Evolutionary conservation across 2,113 vertebrate species (phyloP).

Genomic region (Eonycteris spelaea): DNA sequence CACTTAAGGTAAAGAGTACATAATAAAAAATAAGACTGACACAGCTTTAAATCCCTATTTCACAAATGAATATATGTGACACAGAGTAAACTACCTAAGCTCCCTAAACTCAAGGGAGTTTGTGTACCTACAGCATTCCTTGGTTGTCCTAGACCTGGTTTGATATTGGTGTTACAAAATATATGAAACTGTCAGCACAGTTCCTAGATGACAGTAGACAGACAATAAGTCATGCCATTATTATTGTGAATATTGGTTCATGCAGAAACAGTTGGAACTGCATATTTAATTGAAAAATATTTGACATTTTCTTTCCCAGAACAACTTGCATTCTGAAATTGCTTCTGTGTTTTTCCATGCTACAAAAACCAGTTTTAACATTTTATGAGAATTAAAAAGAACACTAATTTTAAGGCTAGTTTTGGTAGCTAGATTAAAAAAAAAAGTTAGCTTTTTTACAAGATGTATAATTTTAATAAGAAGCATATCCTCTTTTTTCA

Average conservation of each 20-base stretch:
- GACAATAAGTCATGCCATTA: neutral
- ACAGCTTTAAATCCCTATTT: neutral
- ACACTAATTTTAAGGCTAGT: neutral
- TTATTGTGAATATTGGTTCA: neutral
- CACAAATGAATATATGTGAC: neutral
- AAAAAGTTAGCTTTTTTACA: neutral
- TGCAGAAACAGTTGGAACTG: neutral
- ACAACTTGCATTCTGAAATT: neutral
- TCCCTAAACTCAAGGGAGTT: neutral
- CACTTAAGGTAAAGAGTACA: neutral
- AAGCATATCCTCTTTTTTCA: neutral
- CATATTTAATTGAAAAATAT: conserved; percentile 20
- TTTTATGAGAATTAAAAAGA: neutral
- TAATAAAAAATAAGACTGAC: neutral
- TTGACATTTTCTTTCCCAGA: conserved; percentile 20
- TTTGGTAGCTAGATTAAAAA: neutral
- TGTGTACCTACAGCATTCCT: neutral
- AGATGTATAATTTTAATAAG: neutral
- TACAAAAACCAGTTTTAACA: neutral
- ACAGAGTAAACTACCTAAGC: neutral
- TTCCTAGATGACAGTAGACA: neutral
- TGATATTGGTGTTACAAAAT: neutral
- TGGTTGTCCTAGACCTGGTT: neutral
- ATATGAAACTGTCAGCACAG: neutral
- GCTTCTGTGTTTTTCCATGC: neutral